A percentile compares a stretch with the other conserved stretches of the same genome.
Evolutionary conservation across 1,140 invertebrate genomes (phyloP).

Genomic region (Alviniconcha marisindica): DNA sequence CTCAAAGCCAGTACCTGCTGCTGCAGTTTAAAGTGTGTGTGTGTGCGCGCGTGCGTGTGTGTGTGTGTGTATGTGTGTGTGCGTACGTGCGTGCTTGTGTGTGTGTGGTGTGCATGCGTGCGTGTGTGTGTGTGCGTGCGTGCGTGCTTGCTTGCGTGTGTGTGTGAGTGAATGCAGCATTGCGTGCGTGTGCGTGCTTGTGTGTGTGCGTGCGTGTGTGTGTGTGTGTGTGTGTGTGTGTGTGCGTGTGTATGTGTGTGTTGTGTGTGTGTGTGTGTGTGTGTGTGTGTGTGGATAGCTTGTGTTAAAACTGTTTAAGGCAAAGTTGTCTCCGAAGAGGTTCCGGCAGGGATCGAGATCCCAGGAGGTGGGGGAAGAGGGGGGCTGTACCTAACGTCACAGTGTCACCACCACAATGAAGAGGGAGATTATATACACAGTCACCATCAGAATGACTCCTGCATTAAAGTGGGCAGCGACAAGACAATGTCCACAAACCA

Average conservation of each 20-base stretch:
- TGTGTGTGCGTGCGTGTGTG: slow-evolving; percentile 9
- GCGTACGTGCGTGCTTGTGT: not conserved
- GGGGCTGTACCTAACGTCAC: too few species aligned
- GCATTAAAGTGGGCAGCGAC: too few species aligned
- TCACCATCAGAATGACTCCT: too few species aligned
- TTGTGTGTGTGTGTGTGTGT: not conserved
- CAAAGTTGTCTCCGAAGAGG: too few species aligned
- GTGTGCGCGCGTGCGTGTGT: not conserved
- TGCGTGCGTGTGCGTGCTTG: slow-evolving; percentile 3
- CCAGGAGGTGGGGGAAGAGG: too few species aligned
- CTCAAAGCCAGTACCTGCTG: not conserved
- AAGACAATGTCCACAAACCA: too few species aligned
- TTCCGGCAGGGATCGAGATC: too few species aligned
- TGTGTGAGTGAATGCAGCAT: not conserved
- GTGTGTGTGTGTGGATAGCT: not conserved
- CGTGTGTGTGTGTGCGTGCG: not conserved
- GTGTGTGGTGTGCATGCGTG: not conserved
- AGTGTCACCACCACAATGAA: too few species aligned
- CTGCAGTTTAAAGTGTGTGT: not conserved
- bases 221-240: not conserved
- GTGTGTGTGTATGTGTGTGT: slow-evolving; percentile 13
- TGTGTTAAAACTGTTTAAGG: too few species aligned
- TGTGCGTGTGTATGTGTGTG: not conserved
- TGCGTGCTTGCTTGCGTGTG: not conserved
- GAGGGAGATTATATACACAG: too few species aligned